Evolutionary conservation across 2,797 vertebrate genomes (phyloP).

Genomic region (Moxostoma hubbsi): DNA sequence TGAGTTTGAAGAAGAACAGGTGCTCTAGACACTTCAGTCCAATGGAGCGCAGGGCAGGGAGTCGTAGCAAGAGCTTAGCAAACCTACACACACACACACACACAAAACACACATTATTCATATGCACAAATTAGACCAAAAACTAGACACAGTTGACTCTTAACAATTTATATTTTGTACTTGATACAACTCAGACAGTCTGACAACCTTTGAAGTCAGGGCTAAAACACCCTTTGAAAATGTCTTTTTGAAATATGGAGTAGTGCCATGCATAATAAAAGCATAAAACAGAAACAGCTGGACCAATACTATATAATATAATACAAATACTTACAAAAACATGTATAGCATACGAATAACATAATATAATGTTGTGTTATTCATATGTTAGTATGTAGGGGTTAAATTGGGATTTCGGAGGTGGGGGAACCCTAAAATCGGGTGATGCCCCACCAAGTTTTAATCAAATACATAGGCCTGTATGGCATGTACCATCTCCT

Average conservation of each 20-base stretch:
- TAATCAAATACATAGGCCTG: no score
- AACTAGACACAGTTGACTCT: neutral
- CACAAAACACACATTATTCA: neutral
- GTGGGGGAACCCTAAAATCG: no score
- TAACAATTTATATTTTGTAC: neutral
- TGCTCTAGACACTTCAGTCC: constrained; percentile 99
- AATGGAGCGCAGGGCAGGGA: constrained; percentile 96
- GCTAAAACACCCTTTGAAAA: neutral
- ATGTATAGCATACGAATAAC: no score
- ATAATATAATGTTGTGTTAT: no score
- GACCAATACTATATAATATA: no score
- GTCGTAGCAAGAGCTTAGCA: constrained; percentile 92
- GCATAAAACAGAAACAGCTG: no score
- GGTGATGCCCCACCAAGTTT: no score
- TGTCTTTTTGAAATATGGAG: neutral
- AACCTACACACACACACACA: constrained; percentile 79
- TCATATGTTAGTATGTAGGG: no score
- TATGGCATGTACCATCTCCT: no score
- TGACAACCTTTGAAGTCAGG: constrained; percentile 6
- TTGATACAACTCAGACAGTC: neutral
- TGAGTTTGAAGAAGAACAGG: constrained; percentile 99
- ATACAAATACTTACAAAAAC: no score
- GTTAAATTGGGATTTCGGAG: no score
- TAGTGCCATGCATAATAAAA: neutral
- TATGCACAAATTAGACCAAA: neutral